Conservation (phyloP, 2,888 invertebrate species). For the Pyrrhia umbra region DNA sequence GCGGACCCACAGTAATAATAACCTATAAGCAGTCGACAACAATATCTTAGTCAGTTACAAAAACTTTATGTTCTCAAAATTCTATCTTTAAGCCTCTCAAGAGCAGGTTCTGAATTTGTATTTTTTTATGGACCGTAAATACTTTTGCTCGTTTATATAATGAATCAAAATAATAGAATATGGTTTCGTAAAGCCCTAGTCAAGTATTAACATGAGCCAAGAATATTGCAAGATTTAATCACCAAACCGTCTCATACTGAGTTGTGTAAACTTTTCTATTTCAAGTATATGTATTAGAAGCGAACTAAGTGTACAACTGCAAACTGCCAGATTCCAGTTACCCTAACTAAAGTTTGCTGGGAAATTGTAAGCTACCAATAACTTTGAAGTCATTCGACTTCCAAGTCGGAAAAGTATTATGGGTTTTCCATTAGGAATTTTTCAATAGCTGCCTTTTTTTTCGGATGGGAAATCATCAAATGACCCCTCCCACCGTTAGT, state of each 20-base stretch:
- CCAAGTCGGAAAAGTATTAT: too few relatives aligned
- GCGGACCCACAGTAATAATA: not conserved
- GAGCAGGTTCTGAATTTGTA: too few relatives aligned
- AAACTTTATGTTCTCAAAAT: not conserved
- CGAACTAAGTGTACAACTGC: slow-evolving; percentile 66
- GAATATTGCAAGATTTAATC: slow-evolving; percentile 16
- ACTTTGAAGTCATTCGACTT: too few relatives aligned
- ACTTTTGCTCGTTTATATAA: too few relatives aligned
- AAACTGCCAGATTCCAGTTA: slow-evolving; percentile 71
- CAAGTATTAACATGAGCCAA: too few relatives aligned
- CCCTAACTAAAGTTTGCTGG: slow-evolving; percentile 64
- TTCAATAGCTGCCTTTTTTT: too few relatives aligned
- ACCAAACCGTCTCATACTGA: not conserved
- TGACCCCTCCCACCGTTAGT: too few relatives aligned
- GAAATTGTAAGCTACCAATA: slow-evolving; percentile 73
- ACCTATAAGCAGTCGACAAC: not conserved
- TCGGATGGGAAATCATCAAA: too few relatives aligned
- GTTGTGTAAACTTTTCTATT: slow-evolving; percentile 55
- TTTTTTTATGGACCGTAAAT: too few relatives aligned
- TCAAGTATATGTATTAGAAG: slow-evolving; percentile 54
- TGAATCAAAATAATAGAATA: too few relatives aligned
- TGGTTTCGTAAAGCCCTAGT: too few relatives aligned
- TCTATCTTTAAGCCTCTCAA: not conserved
- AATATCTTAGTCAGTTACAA: not conserved
- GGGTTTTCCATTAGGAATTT: too few relatives aligned